phyloP scores from a whole-genome alignment of 2,888 invertebrate species.

The Trichogramma dendrolimi region DNA sequence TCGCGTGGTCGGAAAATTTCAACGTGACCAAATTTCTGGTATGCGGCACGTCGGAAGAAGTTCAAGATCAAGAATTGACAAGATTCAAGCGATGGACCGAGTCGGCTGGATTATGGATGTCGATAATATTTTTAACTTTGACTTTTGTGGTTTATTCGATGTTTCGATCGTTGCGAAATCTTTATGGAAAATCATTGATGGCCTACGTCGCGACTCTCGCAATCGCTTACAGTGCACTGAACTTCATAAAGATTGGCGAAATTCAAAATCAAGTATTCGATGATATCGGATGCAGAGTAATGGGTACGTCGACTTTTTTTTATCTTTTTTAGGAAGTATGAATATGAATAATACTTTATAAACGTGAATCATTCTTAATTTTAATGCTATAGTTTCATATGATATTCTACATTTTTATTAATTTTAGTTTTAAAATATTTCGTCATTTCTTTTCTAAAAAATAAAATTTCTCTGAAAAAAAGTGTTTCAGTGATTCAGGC shows the following conservation, averaged over 20 bases:
- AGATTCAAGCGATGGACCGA: not conserved
- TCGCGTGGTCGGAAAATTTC: not conserved
- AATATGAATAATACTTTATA: not conserved
- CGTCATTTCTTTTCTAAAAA: no score
- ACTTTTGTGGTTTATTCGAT: slow-evolving; percentile 44
- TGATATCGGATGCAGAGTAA: slow-evolving; percentile 27
- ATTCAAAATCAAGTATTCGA: not conserved
- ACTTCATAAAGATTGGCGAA: slow-evolving; percentile 32
- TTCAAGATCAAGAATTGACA: not conserved
- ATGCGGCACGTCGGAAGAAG: not conserved
- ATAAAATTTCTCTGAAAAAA: not conserved
- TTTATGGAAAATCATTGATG: slow-evolving; percentile 44
- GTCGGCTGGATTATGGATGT: slow-evolving; percentile 24
- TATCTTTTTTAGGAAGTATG: not conserved
- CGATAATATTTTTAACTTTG: slow-evolving; percentile 36
- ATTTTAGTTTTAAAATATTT: not conserved
- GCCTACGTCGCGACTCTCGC: slow-evolving; percentile 38
- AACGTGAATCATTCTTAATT: not conserved
- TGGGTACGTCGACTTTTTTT: slow-evolving; percentile 30
- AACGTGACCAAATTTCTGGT: not conserved
- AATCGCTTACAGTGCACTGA: slow-evolving; percentile 36
- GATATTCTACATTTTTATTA: not conserved
- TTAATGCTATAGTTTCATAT: not conserved
- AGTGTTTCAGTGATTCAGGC: not conserved
- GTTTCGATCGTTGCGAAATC: slow-evolving; percentile 40